These are phyloP conservation scores for Lysandra bellargus DNA, from an alignment of 2,888 invertebrate species.

Conservation along the genomic window DNA sequence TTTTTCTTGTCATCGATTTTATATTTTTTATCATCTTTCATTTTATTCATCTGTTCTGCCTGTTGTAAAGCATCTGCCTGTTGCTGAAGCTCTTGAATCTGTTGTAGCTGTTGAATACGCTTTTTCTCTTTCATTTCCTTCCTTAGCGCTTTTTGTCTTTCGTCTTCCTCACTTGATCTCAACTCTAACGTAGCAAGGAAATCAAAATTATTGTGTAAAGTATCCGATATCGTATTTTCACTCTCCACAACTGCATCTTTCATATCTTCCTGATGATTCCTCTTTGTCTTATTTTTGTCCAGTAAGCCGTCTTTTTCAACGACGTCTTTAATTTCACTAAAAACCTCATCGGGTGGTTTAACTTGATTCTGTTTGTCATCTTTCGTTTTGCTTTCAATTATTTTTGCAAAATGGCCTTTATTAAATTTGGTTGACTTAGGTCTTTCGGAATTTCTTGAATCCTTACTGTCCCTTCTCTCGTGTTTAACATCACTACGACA, in stretches of 20 bases:
- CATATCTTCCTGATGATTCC: constrained; percentile 51
- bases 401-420: constrained; percentile 80
- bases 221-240: constrained; percentile 53
- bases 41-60: constrained; percentile 62
- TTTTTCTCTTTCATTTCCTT: constrained; percentile 81
- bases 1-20: constrained; percentile 73
- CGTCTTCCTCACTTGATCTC: constrained; percentile 81
- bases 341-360: constrained; percentile 69
- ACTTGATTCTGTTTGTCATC: constrained; percentile 81
- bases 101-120: constrained; percentile 73
- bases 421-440: constrained; percentile 79
- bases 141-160: constrained; percentile 76
- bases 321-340: constrained; percentile 60
- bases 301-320: constrained; percentile 52
- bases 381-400: constrained; percentile 81
- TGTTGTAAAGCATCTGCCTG: constrained; percentile 67
- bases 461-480: constrained; percentile 87
- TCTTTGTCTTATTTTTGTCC: constrained; percentile 54
- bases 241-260: constrained; percentile 54
- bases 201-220: constrained; percentile 77
- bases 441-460: constrained; percentile 69
- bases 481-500: constrained; percentile 79
- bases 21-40: constrained; percentile 67
- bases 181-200: constrained; percentile 81
- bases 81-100: constrained; percentile 76